These are phyloP conservation scores for Tarsius wallacei DNA, from an alignment of 2,797 vertebrate species.

Conservation along the genomic window DNA sequence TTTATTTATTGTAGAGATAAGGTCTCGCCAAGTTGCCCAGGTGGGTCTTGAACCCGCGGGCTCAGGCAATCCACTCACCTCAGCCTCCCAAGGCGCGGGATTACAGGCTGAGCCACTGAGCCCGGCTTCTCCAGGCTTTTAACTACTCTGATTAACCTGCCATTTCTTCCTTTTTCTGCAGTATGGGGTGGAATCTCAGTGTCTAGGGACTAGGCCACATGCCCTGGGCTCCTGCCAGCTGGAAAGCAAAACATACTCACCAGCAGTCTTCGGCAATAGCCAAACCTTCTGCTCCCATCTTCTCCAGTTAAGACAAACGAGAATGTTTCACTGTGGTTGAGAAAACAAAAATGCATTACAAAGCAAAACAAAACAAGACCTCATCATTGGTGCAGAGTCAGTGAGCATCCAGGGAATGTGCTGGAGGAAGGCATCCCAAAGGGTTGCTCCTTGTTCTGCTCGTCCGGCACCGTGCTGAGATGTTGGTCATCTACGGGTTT, in stretches of 20 bases:
- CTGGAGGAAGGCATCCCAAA: not conserved
- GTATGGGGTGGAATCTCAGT: not conserved
- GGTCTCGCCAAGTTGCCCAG: not conserved
- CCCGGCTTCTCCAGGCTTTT: not conserved
- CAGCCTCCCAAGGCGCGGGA: not conserved
- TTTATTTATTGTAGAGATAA: not conserved
- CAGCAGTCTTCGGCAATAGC: conserved; percentile 97
- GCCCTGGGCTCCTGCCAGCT: accelerated
- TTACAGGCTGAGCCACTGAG: not conserved
- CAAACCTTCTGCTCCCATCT: conserved; percentile 95
- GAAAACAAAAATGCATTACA: conserved; percentile 68
- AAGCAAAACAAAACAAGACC: not conserved
- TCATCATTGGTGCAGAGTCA: accelerated
- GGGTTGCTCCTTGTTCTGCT: not conserved
- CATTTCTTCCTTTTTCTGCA: not conserved
- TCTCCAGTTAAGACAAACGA: conserved; percentile 96
- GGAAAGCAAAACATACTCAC: conserved; percentile 88
- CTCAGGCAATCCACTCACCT: not conserved
- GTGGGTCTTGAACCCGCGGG: not conserved
- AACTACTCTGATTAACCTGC: not conserved
- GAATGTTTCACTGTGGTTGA: conserved; percentile 94
- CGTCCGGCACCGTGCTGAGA: not conserved
- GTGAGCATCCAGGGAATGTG: not conserved
- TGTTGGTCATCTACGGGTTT: not conserved
- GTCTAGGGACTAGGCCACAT: no score